Evolutionary conservation across 2,113 vertebrate genomes (phyloP).

Genomic region (Capreolus pygargus): DNA sequence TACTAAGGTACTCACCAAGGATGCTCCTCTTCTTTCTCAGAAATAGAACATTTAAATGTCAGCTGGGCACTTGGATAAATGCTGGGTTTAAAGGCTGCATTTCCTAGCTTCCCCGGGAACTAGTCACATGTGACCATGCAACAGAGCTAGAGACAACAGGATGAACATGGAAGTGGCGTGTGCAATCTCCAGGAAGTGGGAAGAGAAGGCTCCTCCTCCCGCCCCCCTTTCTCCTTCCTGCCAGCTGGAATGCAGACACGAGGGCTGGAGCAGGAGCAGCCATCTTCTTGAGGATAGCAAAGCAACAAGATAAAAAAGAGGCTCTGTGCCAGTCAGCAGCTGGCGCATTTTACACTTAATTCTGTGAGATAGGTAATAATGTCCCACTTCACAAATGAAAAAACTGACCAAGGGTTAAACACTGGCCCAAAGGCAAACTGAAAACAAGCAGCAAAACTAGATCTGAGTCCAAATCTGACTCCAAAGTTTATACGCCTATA

Average conservation of each 20-base stretch:
- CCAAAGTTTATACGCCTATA: background rate
- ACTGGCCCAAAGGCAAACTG: background rate
- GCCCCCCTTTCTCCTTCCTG: background rate
- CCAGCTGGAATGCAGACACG: background rate
- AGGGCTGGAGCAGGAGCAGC: background rate
- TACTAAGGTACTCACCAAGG: conserved; percentile 1
- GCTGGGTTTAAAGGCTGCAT: background rate
- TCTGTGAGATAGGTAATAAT: background rate
- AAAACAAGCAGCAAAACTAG: background rate
- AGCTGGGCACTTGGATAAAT: background rate
- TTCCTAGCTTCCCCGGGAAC: background rate
- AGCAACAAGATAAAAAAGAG: background rate
- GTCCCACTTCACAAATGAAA: background rate
- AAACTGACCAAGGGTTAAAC: background rate
- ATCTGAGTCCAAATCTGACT: background rate
- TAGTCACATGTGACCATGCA: background rate
- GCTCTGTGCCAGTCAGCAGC: background rate
- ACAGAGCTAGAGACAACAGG: background rate
- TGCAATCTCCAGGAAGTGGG: background rate
- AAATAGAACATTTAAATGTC: background rate
- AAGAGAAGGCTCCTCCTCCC: background rate
- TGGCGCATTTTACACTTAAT: background rate
- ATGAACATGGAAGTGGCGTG: background rate
- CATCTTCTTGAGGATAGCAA: background rate
- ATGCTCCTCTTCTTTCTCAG: background rate